Conservation (phyloP, 2,113 vertebrate species). For the Eulacestoma nigropectus region DNA sequence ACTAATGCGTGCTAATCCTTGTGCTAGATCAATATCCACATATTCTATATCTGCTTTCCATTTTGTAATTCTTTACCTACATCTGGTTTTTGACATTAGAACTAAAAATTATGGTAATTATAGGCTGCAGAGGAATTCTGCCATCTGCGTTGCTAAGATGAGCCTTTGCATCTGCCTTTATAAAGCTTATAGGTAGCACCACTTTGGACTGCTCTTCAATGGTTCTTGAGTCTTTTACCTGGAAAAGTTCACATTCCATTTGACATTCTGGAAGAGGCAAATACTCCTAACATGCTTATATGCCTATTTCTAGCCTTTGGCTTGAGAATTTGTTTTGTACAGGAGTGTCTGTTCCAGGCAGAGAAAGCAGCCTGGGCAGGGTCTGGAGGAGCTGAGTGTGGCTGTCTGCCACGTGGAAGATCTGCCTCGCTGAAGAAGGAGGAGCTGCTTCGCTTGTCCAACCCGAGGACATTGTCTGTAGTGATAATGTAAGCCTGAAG, state of each 20-base stretch:
- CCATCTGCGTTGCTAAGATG: not conserved
- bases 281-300: not conserved
- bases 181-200: not conserved
- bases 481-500: not conserved
- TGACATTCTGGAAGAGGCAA: not conserved
- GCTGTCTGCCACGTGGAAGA: not conserved
- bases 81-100: not conserved
- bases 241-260: not conserved
- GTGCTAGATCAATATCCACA: not conserved
- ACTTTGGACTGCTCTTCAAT: not conserved
- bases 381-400: not conserved
- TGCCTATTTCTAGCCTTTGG: not conserved
- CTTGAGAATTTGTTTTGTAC: not conserved
- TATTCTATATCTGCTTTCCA: not conserved
- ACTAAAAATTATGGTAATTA: not conserved
- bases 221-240: not conserved
- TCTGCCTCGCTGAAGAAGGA: not conserved
- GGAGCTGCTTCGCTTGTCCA: not conserved
- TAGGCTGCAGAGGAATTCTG: not conserved
- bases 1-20: not conserved
- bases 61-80: not conserved
- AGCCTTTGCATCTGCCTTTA: not conserved
- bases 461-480: not conserved
- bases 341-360: not conserved
- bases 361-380: not conserved